Evolutionary conservation across 2,113 vertebrate species (phyloP), one percentile per base, ranked within the genome.

Genomic region (Ploceus nigricollis): DNA sequence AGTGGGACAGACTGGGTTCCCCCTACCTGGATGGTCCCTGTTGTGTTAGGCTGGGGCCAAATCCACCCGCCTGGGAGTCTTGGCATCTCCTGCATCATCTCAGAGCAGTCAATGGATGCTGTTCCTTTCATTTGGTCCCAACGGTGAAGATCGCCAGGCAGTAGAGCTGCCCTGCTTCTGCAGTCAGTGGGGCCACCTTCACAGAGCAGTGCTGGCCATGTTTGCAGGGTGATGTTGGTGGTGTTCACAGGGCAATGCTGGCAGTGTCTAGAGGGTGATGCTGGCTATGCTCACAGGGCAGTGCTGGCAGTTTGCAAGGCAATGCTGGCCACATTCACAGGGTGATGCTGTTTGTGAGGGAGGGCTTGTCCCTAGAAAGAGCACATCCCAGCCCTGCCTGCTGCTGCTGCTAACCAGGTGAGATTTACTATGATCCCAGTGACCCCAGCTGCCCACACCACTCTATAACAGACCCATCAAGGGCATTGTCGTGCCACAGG

Each of bases 391-490:
- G 70, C 77, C 42, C 60, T 92, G 90, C 65, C 58, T 63, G 39
- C 61, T 45, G 35, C 60, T 51, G 50, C 80, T 58, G 64, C 33
- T 83, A 65, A 22, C 42, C n/a, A 25, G 63, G 22, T 0, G 0
- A 93, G 76, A 92, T 92, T 76, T 85, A 84, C 40, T 50, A 47
- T 66, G 82, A 75, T 85, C 90, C 68, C 72, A 9, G 63, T 2
- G 3, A 48, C 69, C 65, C 14, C 2, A 4, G 57, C 85, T 6
- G 15, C 68, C 90, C 1, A 0, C 31, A 22, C 42, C 30, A 9
- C 68, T 81, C 65, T 57, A 24, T 90, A 89, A 95, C 42, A 91
- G 77, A 95, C 64, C 69, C 82, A 95, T 87, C 94, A 91, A 89
- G 57, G 82, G 40, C 63, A 68, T 7, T 92, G 85, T 80, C 1